A percentile compares a stretch with the other conserved stretches of the same genome.
Evolutionary conservation across 1,140 invertebrate species (phyloP).

Genomic region (Neotoxoptera formosana): DNA sequence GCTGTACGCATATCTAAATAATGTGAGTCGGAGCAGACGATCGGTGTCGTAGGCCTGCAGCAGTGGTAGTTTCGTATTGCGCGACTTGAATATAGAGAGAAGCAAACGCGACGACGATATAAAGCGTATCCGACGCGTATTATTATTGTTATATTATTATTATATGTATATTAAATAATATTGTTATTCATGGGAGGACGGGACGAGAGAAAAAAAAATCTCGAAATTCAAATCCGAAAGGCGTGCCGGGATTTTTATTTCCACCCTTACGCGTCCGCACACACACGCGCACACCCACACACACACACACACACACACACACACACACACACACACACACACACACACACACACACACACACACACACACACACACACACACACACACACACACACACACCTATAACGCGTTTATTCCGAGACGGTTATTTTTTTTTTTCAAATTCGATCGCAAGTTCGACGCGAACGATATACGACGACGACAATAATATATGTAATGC

Average conservation of each 20-base stretch:
- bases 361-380: too few relatives aligned
- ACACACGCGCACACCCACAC: too few relatives aligned
- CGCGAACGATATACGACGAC: background rate
- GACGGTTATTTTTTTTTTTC: background rate
- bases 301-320: background rate
- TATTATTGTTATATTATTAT: background rate
- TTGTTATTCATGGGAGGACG: conserved; percentile 37
- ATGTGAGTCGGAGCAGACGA: background rate
- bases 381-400: background rate
- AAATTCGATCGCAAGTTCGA: background rate
- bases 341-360: too few relatives aligned
- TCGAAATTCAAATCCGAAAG: conserved; percentile 44
- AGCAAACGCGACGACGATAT: background rate
- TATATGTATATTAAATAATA: background rate
- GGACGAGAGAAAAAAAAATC: conserved; percentile 30
- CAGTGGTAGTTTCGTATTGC: conserved; percentile 29
- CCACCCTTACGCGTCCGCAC: background rate
- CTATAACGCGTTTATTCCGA: background rate
- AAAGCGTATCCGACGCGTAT: background rate
- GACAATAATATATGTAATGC: background rate
- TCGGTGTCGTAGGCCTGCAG: background rate
- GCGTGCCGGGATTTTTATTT: conserved; percentile 32
- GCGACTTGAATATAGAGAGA: background rate
- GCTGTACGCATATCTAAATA: background rate
- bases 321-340: background rate